Conservation (phyloP, 2,888 invertebrate genomes). For the Drosophila pseudotalamancana region DNA sequence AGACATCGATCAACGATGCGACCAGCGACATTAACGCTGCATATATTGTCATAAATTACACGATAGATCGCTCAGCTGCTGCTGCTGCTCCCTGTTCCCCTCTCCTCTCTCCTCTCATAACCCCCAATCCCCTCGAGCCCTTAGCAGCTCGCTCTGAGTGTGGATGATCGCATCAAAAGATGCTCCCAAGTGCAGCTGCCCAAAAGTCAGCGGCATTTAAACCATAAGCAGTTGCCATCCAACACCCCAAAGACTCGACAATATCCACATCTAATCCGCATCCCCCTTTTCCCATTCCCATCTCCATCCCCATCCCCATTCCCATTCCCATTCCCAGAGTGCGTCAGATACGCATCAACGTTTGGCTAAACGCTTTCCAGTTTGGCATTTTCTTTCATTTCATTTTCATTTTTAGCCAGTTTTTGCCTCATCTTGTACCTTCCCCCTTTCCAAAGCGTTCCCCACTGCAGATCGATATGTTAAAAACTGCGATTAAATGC, state of each 20-base stretch:
- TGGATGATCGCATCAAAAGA: conserved; percentile 49
- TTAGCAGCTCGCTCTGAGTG: conserved; percentile 15
- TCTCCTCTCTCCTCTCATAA: too few relatives aligned
- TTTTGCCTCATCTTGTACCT: conserved; percentile 22
- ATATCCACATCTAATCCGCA: conserved; percentile 36
- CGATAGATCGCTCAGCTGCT: conserved; percentile 33
- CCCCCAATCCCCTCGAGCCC: conserved; percentile 35
- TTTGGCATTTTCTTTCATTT: conserved; percentile 46
- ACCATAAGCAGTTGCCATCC: conserved; percentile 59
- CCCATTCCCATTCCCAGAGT: conserved; percentile 43
- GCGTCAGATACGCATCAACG: conserved; percentile 71
- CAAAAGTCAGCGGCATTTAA: conserved; percentile 76
- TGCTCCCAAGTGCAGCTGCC: conserved; percentile 39
- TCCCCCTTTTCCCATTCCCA: conserved; percentile 17
- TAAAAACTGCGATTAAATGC: conserved; percentile 78
- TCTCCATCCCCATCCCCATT: conserved; percentile 41
- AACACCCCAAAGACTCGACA: conserved; percentile 68
- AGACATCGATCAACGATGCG: conserved; percentile 74
- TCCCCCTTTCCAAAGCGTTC: not conserved
- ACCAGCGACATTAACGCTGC: conserved; percentile 82
- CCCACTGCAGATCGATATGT: conserved; percentile 65
- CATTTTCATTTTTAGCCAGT: conserved; percentile 22
- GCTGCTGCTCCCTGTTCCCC: too few relatives aligned
- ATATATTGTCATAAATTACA: conserved; percentile 84
- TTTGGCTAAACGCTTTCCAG: conserved; percentile 74